Base-by-base conservation (phyloP, 2,888 invertebrate species). In the Caenorhabditis zanzibari region DNA sequence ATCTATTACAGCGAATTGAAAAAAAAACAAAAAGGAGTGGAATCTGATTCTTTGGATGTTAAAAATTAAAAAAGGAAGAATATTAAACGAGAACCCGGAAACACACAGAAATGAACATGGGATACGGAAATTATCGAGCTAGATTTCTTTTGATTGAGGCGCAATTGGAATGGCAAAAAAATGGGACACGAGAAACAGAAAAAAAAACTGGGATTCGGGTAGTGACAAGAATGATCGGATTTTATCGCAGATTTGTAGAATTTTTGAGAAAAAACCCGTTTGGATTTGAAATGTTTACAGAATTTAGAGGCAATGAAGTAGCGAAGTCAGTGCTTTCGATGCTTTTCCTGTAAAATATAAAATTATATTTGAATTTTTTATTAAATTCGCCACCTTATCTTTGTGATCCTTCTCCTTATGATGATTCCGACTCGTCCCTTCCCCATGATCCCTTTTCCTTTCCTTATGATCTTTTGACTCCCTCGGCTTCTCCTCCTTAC, bases 401-500 rank as follows among this genome's bases (percentile, higher is more conserved):
- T 19, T 47, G 10, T 38, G 12, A 38, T 10, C 12, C 10, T 38
- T 38, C 38, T 10, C 76, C 32, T 26, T 71, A 14, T 79, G 79
- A 63, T 64, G 54, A 63, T 71, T 56, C 54, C 38, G 26, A 16
- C 76, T 76, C 0, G 68, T 76, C 5, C 76, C 76, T 24, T 76
- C 76, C 16, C 71, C 63, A 61, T 77, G 77, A 52, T 72, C 58
- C 38, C 35, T 74, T 9, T 52, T 19, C 44, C 32, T 73, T 24
- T 35, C 35, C 28, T 80, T 59, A 38, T 80, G 38, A 54, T 74
- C 69, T 26, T 69, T 74, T 14, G 26, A 6, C 10, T 68, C 54
- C 28, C 54, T 49, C 41, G 38, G 38, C 32, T 81, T 35, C 58
- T 81, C 56, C 7, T 64, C 72, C 38, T 59, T 56, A 6, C 44